A percentile compares a stretch with the other conserved stretches of the same genome.
phyloP scores from a whole-genome alignment of 1,140 invertebrate genomes.

The Aradophagus sp. region DNA sequence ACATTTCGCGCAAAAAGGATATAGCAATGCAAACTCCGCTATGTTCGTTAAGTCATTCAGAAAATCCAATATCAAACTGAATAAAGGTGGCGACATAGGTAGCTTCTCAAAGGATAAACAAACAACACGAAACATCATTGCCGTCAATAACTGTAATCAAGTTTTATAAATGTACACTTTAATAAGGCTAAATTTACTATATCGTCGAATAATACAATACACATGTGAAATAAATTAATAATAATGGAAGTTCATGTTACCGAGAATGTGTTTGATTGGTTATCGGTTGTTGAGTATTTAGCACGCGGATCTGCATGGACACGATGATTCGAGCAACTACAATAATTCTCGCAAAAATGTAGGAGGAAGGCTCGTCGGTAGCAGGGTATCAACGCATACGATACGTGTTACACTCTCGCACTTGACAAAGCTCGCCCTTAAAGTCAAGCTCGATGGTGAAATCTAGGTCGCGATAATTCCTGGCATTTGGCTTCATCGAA shows the following conservation, averaged over 20 bases:
- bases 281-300: conserved; percentile 14
- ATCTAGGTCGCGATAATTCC: conserved; percentile 98
- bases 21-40: background rate
- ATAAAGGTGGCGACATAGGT: too few species aligned
- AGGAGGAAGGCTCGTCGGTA: conserved; percentile 32
- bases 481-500: conserved; percentile 94
- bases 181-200: too few species aligned
- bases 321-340: conserved; percentile 45
- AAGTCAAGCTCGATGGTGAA: conserved; percentile 96
- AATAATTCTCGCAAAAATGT: conserved; percentile 41
- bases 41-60: too few species aligned
- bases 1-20: background rate
- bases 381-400: conserved; percentile 91
- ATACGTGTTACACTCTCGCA: conserved; percentile 93
- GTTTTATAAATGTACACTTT: too few species aligned
- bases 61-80: too few species aligned
- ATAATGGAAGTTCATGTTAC: too few species aligned
- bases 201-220: too few species aligned
- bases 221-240: too few species aligned
- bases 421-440: conserved; percentile 93
- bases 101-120: too few species aligned
- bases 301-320: conserved; percentile 34
- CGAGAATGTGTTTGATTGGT: conserved; percentile 10
- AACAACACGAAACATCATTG: too few species aligned
- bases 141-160: too few species aligned